Evolutionary conservation across 2,113 vertebrate genomes (phyloP), one percentile per base, ranked within the genome.

Genomic region (Pterocles orientalis): DNA sequence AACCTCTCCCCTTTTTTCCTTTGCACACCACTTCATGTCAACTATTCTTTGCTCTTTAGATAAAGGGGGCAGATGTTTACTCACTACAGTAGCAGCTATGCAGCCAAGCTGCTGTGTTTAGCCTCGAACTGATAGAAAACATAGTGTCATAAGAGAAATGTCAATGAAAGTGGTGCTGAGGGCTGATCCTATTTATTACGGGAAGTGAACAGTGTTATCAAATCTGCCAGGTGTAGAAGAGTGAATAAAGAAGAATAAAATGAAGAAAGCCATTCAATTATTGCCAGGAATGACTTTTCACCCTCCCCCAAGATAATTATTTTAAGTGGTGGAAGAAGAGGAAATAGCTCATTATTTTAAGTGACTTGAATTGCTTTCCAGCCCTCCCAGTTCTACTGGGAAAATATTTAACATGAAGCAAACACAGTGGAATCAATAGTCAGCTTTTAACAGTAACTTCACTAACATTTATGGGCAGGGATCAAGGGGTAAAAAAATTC

Each of bases 261-360:
- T 33, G 23, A 77, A 62, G 20, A 83, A 71, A 45, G 23, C 24
- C 51, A 76, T 85, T 89, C 78, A 72, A 56, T 86, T 94, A 71
- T 56, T 81, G 56, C 72, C 47, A 88, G 68, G 48, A 96, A 78
- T 34, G 14, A 57, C 13, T 94, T 25, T 24, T 86, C 34, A 43
- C 36, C 20, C 39, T 83, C n/a, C 54, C 25, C 26, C 28, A 75
- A 51, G 43, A 80, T 79, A 75, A 92, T 76, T 82, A 53, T 54
- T 81, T 94, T 77, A 88, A 94, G 75, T 92, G 75, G 33, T 84
- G 15, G 43, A 86, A 77, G 62, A 18, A 64, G 53, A 88, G 77
- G 23, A 61, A 81, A 61, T 80, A 77, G 23, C 61, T 81, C 36
- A 89, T 89, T 82, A 95, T 68, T 96, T 93, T 95, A 94, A 69